Evolutionary conservation across 2,797 vertebrate species (phyloP), one percentile per base, ranked within the genome.

Genomic region (Chelon labrosus): DNA sequence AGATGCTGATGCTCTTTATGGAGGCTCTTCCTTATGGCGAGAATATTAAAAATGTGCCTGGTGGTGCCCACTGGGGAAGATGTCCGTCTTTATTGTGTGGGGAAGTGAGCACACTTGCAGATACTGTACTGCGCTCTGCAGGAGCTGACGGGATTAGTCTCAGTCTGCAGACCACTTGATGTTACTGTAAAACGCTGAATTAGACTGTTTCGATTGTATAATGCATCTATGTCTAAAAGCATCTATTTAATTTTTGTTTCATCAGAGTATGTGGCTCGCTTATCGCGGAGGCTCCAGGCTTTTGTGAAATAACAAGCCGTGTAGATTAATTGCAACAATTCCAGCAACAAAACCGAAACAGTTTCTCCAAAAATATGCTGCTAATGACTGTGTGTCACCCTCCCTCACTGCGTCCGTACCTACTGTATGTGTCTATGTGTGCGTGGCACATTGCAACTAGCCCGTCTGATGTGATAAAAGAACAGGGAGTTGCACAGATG

Each of bases 41-140:
- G 82, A 90, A 88, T 90, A 91, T 91, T 85, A 90, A 89, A 91
- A 87, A 80, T 84, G 67, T 70, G 81, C 69, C 80, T 73, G 77
- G 70, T 85, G 70, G 77, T 79, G 80, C 71, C 64, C 85, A 70
- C 83, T 80, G 37, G 82, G 84, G 77, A 82, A 77, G 71, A 73
- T 78, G 86, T 85, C 73, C 73, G 68, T 85, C 85, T 86, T 89
- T 89, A 93, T 90, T 90, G 83, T 82, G 78, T 38, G 74, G 69
- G 75, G 79, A 86, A 73, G 57, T 63, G 80, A 82, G 80, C 79
- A 79, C 77, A 79, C 80, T 70, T 65, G 75, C 63, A 76, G 70
- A 68, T 85, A 77, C 81, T 88, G 79, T 84, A 67, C 76, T 25
- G 37, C 72, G 74, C 65, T 59, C 66, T 63, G 58, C 65, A 82